Percentiles rank a stretch among this genome's conserved stretches.
These are phyloP conservation scores for Eutrigla gurnardus DNA, from an alignment of 2,797 vertebrate species.

Conservation along the genomic window DNA sequence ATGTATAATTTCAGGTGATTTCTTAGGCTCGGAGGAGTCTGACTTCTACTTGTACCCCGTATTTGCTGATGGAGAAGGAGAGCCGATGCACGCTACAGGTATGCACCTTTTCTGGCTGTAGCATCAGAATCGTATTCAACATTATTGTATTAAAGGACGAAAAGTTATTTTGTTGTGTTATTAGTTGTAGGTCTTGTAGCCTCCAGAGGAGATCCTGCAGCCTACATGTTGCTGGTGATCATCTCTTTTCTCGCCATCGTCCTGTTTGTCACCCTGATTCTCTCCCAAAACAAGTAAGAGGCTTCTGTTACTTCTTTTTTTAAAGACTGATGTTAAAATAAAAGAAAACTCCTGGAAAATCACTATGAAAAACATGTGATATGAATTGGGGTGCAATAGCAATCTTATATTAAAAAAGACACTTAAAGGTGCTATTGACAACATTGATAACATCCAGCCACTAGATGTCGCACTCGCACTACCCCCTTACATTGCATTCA, in stretches of 20 bases:
- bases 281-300: slow-evolving; percentile 92
- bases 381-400: background rate
- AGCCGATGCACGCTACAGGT: slow-evolving; percentile 86
- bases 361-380: background rate
- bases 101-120: slow-evolving; percentile 29
- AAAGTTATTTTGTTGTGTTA: background rate
- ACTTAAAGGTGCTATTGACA: too few species aligned
- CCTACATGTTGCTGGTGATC: slow-evolving; percentile 87
- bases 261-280: slow-evolving; percentile 87
- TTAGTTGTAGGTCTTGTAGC: slow-evolving; percentile 74
- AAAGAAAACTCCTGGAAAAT: background rate
- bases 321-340: background rate
- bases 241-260: slow-evolving; percentile 87
- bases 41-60: slow-evolving; percentile 90
- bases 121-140: background rate
- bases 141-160: background rate
- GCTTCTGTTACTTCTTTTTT: background rate
- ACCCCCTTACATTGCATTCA: too few species aligned
- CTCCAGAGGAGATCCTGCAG: slow-evolving; percentile 76
- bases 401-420: background rate
- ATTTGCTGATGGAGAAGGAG: slow-evolving; percentile 90
- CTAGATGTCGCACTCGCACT: too few species aligned
- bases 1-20: slow-evolving; percentile 83
- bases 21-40: slow-evolving; percentile 88
- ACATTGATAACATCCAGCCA: too few species aligned